Evolutionary conservation across 2,888 invertebrate species (phyloP).

Genomic region (Chymomyza amoena): DNA sequence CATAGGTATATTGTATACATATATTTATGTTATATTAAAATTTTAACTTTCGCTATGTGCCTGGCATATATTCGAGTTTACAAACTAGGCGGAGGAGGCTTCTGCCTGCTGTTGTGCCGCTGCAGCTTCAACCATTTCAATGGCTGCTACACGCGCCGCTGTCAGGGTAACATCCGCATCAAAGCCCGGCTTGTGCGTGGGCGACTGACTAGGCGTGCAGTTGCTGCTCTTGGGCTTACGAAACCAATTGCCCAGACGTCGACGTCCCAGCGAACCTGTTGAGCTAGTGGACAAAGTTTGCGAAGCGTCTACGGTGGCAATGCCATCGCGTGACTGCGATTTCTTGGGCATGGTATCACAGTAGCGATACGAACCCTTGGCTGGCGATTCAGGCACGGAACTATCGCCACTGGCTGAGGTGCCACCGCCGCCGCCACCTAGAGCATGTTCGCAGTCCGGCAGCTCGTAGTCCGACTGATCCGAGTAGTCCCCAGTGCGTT

Average conservation of each 20-base stretch:
- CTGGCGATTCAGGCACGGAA: constrained; percentile 74
- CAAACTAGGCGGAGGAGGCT: constrained; percentile 41
- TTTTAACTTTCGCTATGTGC: constrained; percentile 14
- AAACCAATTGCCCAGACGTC: constrained; percentile 78
- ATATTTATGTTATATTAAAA: background rate
- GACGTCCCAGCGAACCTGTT: constrained; percentile 77
- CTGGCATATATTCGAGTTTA: constrained; percentile 19
- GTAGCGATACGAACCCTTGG: constrained; percentile 71
- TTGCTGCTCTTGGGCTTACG: constrained; percentile 78
- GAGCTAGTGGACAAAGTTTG: constrained; percentile 57
- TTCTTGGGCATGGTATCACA: constrained; percentile 78
- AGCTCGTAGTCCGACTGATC: constrained; percentile 77
- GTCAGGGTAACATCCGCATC: constrained; percentile 60
- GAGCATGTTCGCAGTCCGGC: constrained; percentile 57
- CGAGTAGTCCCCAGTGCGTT: constrained; percentile 75
- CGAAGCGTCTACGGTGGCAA: constrained; percentile 36
- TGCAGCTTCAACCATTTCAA: constrained; percentile 51
- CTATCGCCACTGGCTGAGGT: constrained; percentile 67
- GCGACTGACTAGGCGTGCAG: constrained; percentile 78
- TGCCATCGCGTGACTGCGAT: constrained; percentile 63
- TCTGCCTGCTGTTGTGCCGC: constrained; percentile 40
- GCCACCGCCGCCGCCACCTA: constrained; percentile 23
- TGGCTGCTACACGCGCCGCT: constrained; percentile 59
- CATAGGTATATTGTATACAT: constrained; percentile 22
- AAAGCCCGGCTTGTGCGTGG: constrained; percentile 76